Conservation (phyloP, 2,113 vertebrate genomes). For the Phalacrocorax pelagicus region DNA sequence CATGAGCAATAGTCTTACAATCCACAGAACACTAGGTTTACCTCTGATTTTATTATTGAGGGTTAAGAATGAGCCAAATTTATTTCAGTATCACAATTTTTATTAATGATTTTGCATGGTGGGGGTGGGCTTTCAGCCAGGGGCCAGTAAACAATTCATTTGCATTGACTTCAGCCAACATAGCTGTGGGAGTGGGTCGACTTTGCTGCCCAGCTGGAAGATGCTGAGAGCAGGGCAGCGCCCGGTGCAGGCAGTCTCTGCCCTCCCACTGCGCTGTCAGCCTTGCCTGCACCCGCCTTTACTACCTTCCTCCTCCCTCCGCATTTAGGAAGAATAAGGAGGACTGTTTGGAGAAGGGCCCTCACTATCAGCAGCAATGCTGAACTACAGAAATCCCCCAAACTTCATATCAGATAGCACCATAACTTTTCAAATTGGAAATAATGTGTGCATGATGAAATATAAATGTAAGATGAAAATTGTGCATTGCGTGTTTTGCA, state of each 20-base stretch:
- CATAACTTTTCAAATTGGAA: neutral
- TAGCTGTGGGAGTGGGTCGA: accelerated
- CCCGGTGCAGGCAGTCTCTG: accelerated
- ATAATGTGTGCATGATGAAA: neutral
- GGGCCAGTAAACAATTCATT: neutral
- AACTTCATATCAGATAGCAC: neutral
- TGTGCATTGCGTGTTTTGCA: neutral
- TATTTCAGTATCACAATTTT: neutral
- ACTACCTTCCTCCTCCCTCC: neutral
- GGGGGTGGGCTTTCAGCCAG: neutral
- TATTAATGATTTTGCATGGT: neutral
- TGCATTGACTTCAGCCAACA: neutral
- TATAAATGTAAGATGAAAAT: slow-evolving; percentile 3
- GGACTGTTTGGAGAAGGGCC: neutral
- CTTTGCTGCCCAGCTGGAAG: neutral
- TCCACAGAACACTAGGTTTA: neutral
- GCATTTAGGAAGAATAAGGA: neutral
- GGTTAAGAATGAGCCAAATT: neutral
- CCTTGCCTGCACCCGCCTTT: neutral
- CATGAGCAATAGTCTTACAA: neutral
- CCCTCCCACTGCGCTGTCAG: accelerated
- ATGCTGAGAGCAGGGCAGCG: accelerated
- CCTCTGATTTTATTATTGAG: neutral
- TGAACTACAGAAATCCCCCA: neutral
- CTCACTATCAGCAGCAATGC: accelerated